These are phyloP conservation scores for Bembecia ichneumoniformis DNA, from an alignment of 2,888 invertebrate species.

Conservation along the genomic window DNA sequence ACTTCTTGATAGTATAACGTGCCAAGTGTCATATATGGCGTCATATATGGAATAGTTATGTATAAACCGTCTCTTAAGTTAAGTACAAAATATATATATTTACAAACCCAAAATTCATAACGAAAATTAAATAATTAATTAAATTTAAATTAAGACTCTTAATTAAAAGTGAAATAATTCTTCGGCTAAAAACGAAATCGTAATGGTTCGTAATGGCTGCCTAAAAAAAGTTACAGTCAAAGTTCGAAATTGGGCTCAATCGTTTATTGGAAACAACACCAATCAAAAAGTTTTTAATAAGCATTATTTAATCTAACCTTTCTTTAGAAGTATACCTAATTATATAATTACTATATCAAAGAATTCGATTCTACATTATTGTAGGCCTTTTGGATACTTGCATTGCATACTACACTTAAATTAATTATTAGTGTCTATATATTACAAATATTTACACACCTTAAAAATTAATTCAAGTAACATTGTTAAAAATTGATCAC, in stretches of 20 bases:
- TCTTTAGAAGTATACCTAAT: slow-evolving; percentile 3
- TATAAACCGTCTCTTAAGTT: too few relatives aligned
- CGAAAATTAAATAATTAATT: too few relatives aligned
- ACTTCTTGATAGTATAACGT: too few relatives aligned
- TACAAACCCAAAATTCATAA: background rate
- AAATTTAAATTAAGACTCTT: too few relatives aligned
- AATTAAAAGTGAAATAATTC: background rate
- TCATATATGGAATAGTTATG: too few relatives aligned
- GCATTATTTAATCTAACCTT: slow-evolving; percentile 6
- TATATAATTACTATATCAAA: background rate
- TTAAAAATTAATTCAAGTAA: too few relatives aligned
- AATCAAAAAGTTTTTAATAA: slow-evolving; percentile 18
- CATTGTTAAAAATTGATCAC: too few relatives aligned
- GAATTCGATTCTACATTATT: slow-evolving; percentile 2
- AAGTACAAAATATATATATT: too few relatives aligned
- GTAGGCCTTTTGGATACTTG: slow-evolving; percentile 59
- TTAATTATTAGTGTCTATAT: too few relatives aligned
- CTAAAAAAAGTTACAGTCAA: slow-evolving; percentile 5
- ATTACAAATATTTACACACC: too few relatives aligned
- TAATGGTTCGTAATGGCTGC: background rate
- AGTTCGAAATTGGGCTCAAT: slow-evolving; percentile 60
- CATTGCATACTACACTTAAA: slow-evolving; percentile 10
- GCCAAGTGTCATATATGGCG: too few relatives aligned
- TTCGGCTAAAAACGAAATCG: background rate
- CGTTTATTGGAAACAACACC: slow-evolving; percentile 35